A percentile compares a stretch with the other conserved stretches of the same genome.
Evolutionary conservation across 2,888 invertebrate genomes (phyloP).

Genomic region (Achlya flavicornis): DNA sequence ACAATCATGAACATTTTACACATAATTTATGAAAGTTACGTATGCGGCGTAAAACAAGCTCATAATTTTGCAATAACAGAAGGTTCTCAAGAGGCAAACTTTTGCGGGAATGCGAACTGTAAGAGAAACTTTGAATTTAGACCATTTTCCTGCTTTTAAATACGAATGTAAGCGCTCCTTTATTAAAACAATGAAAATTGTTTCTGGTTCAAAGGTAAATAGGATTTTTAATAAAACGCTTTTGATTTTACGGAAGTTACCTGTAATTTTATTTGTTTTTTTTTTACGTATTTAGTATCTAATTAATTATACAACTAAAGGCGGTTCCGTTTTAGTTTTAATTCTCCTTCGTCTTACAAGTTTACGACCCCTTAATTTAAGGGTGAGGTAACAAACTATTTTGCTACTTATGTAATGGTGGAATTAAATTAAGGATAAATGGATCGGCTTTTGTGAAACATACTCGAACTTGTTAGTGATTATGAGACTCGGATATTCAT

Average conservation of each 20-base stretch:
- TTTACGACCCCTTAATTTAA: constrained; percentile 20
- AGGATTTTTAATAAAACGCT: constrained; percentile 6
- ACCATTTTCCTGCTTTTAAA: constrained; percentile 12
- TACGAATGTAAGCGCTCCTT: constrained; percentile 12
- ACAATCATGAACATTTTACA: constrained; percentile 1
- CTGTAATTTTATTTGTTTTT: not conserved
- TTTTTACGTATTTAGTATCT: not conserved
- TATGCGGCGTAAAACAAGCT: constrained; percentile 11
- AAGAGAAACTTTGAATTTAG: constrained; percentile 13
- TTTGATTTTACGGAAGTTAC: not conserved
- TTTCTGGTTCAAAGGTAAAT: not conserved
- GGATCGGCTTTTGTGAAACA: not conserved
- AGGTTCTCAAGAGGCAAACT: constrained; percentile 12
- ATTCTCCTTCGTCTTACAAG: constrained; percentile 14
- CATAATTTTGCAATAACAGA: constrained; percentile 13
- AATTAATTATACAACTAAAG: constrained; percentile 15
- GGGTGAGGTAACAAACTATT: constrained; percentile 15
- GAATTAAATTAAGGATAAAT: constrained; percentile 5
- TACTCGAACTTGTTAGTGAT: not conserved
- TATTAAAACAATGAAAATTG: constrained; percentile 9
- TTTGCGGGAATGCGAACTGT: constrained; percentile 11
- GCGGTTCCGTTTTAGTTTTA: constrained; percentile 15
- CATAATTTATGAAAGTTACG: constrained; percentile 11
- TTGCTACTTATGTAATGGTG: not conserved
- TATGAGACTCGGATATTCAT: not conserved